These are phyloP conservation scores for Eristalis intricaria DNA, from an alignment of 2,888 invertebrate genomes.

Conservation along the genomic window DNA sequence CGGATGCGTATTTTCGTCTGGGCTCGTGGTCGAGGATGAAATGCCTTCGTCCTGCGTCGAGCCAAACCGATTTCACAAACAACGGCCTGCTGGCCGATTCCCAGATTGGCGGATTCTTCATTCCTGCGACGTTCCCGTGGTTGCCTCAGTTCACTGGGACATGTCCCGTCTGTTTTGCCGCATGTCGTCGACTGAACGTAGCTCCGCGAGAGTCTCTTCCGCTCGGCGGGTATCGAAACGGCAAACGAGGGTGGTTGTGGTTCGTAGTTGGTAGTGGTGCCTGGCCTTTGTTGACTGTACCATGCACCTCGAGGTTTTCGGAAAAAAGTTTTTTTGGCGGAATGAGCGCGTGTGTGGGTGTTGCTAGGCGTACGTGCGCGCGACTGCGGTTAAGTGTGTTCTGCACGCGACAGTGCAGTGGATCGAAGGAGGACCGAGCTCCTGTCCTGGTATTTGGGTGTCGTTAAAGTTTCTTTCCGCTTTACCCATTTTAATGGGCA, in stretches of 20 bases:
- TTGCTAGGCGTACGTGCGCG: constrained; percentile 50
- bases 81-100: constrained; percentile 85
- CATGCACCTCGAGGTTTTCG: constrained; percentile 53
- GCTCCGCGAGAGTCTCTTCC: constrained; percentile 16
- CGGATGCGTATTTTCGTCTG: constrained; percentile 71
- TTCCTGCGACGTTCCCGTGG: constrained; percentile 73
- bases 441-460: constrained; percentile 29
- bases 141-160: constrained; percentile 8
- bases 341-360: neutral
- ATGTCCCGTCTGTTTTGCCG: constrained; percentile 40
- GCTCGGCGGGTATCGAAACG: constrained; percentile 48
- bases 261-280: constrained; percentile 17
- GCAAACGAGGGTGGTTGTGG: constrained; percentile 26
- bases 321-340: constrained; percentile 16
- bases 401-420: constrained; percentile 76
- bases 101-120: constrained; percentile 83
- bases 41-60: constrained; percentile 80
- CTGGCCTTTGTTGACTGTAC: constrained; percentile 40
- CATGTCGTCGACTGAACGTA: constrained; percentile 59
- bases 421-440: constrained; percentile 7
- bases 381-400: constrained; percentile 76
- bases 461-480: constrained; percentile 50
- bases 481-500: constrained; percentile 48
- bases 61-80: constrained; percentile 86
- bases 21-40: constrained; percentile 80